Percentiles rank a stretch among this genome's conserved stretches.
These are phyloP conservation scores for Drosophila kikkawai DNA, from an alignment of 1,140 invertebrate species.

Conservation along the genomic window DNA sequence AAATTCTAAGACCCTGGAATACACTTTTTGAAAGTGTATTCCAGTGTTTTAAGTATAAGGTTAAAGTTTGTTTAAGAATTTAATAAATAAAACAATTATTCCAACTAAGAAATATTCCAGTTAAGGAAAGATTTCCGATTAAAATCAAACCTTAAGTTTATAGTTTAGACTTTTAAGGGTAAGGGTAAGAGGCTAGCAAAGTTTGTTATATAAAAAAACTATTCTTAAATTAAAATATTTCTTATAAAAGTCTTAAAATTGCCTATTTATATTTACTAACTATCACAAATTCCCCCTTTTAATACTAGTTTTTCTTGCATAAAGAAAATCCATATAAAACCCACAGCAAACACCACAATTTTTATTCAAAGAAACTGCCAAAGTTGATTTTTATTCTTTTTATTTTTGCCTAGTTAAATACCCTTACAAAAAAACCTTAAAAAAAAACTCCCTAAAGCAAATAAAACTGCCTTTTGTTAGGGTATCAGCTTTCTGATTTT, in stretches of 20 bases:
- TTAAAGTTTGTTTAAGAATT: neutral
- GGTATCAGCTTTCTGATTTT: constrained; percentile 37
- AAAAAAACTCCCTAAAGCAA: neutral
- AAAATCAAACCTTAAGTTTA: neutral
- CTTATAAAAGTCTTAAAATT: neutral
- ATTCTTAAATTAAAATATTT: neutral
- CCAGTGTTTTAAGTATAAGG: neutral
- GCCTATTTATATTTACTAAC: neutral
- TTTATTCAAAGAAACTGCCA: constrained; percentile 1
- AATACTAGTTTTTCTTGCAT: too few species aligned
- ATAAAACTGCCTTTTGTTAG: constrained; percentile 27
- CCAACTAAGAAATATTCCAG: neutral
- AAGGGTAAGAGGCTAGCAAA: neutral
- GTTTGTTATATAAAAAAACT: neutral
- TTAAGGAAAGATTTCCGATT: neutral
- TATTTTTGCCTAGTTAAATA: constrained; percentile 17
- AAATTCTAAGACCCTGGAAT: constrained; percentile 10
- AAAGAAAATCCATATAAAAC: neutral
- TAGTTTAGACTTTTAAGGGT: neutral
- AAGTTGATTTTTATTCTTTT: neutral
- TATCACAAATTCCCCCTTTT: neutral
- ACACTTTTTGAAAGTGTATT: too few species aligned
- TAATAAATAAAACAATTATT: neutral
- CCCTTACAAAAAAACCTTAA: constrained; percentile 25
- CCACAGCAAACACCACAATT: neutral